Conservation (phyloP, 2,888 invertebrate genomes). For the Andrena fulva region DNA sequence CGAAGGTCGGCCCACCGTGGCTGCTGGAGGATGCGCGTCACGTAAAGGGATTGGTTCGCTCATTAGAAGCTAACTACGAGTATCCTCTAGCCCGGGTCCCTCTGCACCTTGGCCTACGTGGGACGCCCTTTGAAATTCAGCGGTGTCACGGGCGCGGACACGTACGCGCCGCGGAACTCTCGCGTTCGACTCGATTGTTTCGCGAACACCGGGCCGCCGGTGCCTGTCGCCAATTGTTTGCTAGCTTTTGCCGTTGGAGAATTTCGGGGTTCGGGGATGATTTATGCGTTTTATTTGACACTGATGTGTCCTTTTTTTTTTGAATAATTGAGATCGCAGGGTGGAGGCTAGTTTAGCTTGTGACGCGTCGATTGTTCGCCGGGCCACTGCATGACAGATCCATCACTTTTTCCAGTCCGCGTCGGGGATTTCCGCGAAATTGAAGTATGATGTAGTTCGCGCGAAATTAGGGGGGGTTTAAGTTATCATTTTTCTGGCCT, state of each 20-base stretch:
- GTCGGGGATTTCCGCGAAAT: too few species aligned
- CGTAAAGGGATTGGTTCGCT: slow-evolving; percentile 75
- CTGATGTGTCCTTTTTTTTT: too few species aligned
- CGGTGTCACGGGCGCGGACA: slow-evolving; percentile 26
- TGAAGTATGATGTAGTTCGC: too few species aligned
- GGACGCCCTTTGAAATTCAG: slow-evolving; percentile 61
- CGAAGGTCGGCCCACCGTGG: slow-evolving; percentile 4
- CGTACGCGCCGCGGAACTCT: slow-evolving; percentile 26
- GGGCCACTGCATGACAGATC: too few species aligned
- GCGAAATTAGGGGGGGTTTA: too few species aligned
- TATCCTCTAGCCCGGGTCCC: slow-evolving; percentile 61
- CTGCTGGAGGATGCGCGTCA: slow-evolving; percentile 66
- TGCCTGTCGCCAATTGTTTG: slow-evolving; percentile 23
- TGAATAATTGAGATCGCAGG: too few species aligned
- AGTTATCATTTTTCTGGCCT: too few species aligned
- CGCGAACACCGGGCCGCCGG: neutral
- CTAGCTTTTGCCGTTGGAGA: neutral
- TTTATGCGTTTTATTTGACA: too few species aligned
- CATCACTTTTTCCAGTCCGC: too few species aligned
- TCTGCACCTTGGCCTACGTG: slow-evolving; percentile 31
- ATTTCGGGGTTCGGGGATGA: too few species aligned
- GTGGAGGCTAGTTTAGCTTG: too few species aligned
- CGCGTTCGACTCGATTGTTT: slow-evolving; percentile 24
- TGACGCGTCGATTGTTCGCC: too few species aligned
- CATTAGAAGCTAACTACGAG: slow-evolving; percentile 73